phyloP scores from a whole-genome alignment of 2,113 vertebrate genomes.

The Callaeas wilsoni region DNA sequence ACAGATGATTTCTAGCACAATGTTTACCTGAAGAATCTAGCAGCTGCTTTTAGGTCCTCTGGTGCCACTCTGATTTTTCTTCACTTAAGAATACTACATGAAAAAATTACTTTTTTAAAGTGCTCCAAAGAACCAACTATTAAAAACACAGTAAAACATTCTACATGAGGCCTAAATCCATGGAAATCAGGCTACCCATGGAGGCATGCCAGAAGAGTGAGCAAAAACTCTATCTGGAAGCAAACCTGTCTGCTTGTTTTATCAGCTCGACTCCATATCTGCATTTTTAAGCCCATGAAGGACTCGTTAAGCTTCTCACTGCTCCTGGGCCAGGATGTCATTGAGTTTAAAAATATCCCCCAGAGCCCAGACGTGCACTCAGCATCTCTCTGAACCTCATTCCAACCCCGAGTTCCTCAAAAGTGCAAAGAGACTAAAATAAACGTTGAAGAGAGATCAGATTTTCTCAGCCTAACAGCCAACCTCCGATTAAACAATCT shows the following conservation, averaged over 20 bases:
- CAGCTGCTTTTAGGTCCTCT: neutral
- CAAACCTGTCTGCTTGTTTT: neutral
- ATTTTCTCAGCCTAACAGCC: neutral
- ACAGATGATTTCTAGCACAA: neutral
- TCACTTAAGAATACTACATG: neutral
- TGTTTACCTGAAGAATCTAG: neutral
- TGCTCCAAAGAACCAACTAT: neutral
- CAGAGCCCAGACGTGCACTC: neutral
- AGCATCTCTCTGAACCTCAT: neutral
- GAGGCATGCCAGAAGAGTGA: neutral
- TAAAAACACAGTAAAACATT: neutral
- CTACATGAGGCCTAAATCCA: neutral
- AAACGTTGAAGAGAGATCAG: neutral
- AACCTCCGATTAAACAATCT: neutral
- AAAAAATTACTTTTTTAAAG: neutral
- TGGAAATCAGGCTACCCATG: neutral
- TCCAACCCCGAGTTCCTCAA: neutral
- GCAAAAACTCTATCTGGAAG: neutral
- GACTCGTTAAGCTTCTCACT: neutral
- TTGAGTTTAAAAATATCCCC: neutral
- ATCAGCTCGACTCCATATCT: neutral
- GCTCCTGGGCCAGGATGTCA: neutral
- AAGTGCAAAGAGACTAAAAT: neutral
- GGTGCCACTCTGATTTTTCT: neutral
- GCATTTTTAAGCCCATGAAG: constrained; percentile 3